Evolutionary conservation across 2,888 invertebrate genomes (phyloP), one percentile per base, ranked within the genome.

Genomic region (Spilosoma lubricipeda): DNA sequence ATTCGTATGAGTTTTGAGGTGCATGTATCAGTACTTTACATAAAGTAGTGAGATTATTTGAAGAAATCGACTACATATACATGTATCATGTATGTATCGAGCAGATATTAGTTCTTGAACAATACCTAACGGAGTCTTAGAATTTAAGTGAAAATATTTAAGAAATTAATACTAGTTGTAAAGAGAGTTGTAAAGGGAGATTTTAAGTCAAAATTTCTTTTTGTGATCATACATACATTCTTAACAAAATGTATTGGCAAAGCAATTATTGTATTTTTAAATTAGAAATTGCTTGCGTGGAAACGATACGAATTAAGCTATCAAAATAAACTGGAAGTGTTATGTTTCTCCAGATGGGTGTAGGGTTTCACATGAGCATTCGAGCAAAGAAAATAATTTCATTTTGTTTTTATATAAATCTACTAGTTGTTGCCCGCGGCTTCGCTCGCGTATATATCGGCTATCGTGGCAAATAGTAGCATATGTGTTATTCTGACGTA

Each of bases 1-100:
- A 85, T 85, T 85, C 80, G 80, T 83, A 84, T 85, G 82, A 77
- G 79, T 83, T 85, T 81, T 79, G 80, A 83, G 77, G 73, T 77
- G 80, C 67, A 74, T 74, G 74, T 79, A 83, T 82, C 70, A 74
- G 84, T 74, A 68, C 77, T 80, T 72, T 70, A 77, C 76, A 72
- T 30, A 20, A 42, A 68, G 66, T 63, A 70, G 72, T 72, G 36
- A 56, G 65, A 69, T 70, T 67, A 33, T 33, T n/a, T 27, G 78
- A 75, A 66, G 74, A 73, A 80, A 78, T 81, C 77, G 73, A 79
- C 77, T 76, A 74, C 72, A 75, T 42, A 7, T 36, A 36, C 71
- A 68, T n/a, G 27, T 63, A 72, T 81, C 65, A 2, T n/a, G n/a
- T 70, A 67, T n/a, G n/a, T n/a, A n/a, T n/a, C 75, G 82, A 42